These are phyloP conservation scores for Nothobranchius furzeri DNA, from an alignment of 2,113 vertebrate species.

Conservation along the genomic window DNA sequence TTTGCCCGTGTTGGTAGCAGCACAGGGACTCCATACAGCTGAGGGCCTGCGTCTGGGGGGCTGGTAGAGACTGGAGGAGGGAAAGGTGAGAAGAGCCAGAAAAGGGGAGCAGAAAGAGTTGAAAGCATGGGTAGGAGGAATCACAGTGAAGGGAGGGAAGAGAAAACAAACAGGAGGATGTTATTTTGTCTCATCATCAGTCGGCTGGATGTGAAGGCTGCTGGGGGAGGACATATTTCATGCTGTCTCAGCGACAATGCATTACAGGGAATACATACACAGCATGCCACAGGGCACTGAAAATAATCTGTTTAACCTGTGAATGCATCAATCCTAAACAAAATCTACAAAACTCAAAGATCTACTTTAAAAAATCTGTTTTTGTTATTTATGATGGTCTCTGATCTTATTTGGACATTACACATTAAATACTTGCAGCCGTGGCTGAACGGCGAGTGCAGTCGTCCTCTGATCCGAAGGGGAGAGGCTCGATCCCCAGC, in stretches of 20 bases:
- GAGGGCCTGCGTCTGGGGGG: constrained; percentile 85
- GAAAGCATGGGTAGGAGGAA: neutral
- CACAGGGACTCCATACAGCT: constrained; percentile 98
- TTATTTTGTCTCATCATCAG: neutral
- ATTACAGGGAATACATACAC: constrained; percentile 22
- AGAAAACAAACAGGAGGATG: neutral
- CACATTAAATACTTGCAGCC: neutral
- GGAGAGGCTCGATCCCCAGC: too few relatives aligned
- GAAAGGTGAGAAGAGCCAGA: neutral
- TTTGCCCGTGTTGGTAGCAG: constrained; percentile 92
- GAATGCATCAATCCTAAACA: neutral
- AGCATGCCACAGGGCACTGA: constrained; percentile 40
- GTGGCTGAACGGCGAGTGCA: too few relatives aligned
- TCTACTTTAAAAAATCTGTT: too few relatives aligned
- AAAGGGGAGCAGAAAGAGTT: neutral
- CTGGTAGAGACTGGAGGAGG: constrained; percentile 56
- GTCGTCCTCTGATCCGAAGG: too few relatives aligned
- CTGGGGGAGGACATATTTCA: constrained; percentile 31
- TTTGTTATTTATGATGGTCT: too few relatives aligned
- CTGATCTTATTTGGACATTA: too few relatives aligned
- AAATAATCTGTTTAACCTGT: constrained; percentile 15
- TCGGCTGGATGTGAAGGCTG: constrained; percentile 5
- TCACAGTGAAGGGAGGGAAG: constrained; percentile 2
- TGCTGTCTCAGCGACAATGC: constrained; percentile 42
- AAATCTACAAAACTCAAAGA: neutral